Evolutionary conservation across 2,113 vertebrate species (phyloP), one percentile per base, ranked within the genome.

Genomic region (Syngnathus floridae): DNA sequence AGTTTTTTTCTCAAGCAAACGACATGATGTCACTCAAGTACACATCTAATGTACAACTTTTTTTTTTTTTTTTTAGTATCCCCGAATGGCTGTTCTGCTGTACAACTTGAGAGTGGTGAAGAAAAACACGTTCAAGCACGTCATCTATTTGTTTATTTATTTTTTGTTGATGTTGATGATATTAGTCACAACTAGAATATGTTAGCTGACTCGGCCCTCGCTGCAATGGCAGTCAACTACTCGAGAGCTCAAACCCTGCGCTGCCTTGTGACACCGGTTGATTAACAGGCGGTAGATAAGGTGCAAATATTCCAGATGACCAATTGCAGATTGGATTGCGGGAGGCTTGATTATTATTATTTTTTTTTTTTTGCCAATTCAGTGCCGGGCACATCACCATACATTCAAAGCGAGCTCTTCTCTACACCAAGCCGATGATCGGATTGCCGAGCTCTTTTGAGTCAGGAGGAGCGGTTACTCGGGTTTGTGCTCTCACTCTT

Each of bases 191-290:
- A 91, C 90, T 88, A 56, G 26, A 56, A 13, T 35, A 90, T 90
- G 88, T 92, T 92, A 91, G 88, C 84, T 91, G 84, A 90, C 79
- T 82, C 89, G 88, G 85, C 86, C 90, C 87, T 88, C 87, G 89
- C 90, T 91, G 90, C 88, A 90, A 89, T 88, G 88, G 89, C 90
- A 91, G 91, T 89, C 81, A 86, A 84, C 90, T 91, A 92, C 89
- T 83, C 80, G 73, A 91, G 88, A 91, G 86, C 83, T 74, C 87
- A 89, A 90, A 90, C 88, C 82, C 76, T 75, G 73, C 45, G 71
- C 80, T 78, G 66, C 76, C 82, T 59, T 35, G 86, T 82, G 82
- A 19, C 70, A 46, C 16, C 43, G 11, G 16, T 45, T 66, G 61
- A 83, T 72, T 71, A 54, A 61, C 22, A 48, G 71, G 71, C 60